Evolutionary conservation across 2,888 invertebrate genomes (phyloP).

Genomic region (Zaprionus bogoriensis): DNA sequence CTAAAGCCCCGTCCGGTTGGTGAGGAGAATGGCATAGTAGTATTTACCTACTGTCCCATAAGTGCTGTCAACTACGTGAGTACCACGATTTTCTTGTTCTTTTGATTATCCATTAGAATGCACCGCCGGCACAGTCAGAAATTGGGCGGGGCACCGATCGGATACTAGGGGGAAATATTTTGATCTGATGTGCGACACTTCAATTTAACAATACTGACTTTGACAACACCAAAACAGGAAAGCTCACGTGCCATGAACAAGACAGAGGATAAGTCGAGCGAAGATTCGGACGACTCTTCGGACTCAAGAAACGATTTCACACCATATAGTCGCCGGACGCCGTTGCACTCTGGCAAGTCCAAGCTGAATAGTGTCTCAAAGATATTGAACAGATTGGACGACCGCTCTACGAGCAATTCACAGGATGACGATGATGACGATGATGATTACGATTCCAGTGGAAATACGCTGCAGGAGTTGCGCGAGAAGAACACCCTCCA

Average conservation of each 20-base stretch:
- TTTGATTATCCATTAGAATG: slow-evolving; percentile 1
- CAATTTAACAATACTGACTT: no score
- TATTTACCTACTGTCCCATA: slow-evolving; percentile 93
- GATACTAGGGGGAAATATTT: not conserved
- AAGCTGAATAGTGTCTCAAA: slow-evolving; percentile 68
- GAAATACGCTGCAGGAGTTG: slow-evolving; percentile 17
- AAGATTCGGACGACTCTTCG: slow-evolving; percentile 79
- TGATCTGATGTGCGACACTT: no score
- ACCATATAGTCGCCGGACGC: slow-evolving; percentile 56
- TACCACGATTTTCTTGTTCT: slow-evolving; percentile 45
- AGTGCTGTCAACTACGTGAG: slow-evolving; percentile 94
- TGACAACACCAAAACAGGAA: slow-evolving; percentile 47
- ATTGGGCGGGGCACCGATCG: not conserved
- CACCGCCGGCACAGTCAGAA: slow-evolving; percentile 23
- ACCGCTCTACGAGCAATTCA: slow-evolving; percentile 78
- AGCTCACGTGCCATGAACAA: slow-evolving; percentile 37
- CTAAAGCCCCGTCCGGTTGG: slow-evolving; percentile 92
- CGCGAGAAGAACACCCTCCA: slow-evolving; percentile 41
- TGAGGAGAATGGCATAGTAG: slow-evolving; percentile 92
- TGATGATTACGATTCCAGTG: slow-evolving; percentile 60
- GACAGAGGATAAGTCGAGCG: slow-evolving; percentile 75
- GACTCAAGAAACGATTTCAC: slow-evolving; percentile 79
- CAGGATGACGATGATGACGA: slow-evolving; percentile 78
- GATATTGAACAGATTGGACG: slow-evolving; percentile 65
- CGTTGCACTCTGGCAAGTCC: slow-evolving; percentile 34